Percentiles rank a stretch among this genome's conserved stretches.
Conservation (phyloP, 1,140 invertebrate species). For the Meloidogyne chitwoodi region DNA sequence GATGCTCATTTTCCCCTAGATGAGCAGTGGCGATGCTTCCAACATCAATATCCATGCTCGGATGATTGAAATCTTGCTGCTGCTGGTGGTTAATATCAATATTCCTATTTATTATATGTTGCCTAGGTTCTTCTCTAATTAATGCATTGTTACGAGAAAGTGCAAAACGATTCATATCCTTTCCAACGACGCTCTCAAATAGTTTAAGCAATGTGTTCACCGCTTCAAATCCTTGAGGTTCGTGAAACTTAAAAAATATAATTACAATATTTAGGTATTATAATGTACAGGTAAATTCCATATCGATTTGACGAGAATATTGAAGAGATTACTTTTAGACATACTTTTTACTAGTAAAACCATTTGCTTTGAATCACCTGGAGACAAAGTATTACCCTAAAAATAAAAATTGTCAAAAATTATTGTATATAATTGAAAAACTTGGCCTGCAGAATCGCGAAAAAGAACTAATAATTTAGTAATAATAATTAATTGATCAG, state of each 20-base stretch:
- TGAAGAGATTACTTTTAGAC: conserved; percentile 28
- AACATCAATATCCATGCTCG: conserved; percentile 6
- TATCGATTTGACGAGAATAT: conserved; percentile 30
- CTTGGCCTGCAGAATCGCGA: neutral
- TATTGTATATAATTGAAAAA: neutral
- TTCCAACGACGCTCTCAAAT: conserved; percentile 19
- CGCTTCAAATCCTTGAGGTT: conserved; percentile 27
- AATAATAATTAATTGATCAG: conserved; percentile 4
- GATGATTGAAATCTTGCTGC: neutral
- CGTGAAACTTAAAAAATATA: conserved; percentile 16
- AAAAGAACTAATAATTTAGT: conserved; percentile 12
- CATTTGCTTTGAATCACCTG: conserved; percentile 15
- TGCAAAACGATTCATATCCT: neutral
- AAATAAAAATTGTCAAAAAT: neutral
- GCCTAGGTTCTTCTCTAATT: neutral
- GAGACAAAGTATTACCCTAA: conserved; percentile 16
- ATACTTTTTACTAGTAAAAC: conserved; percentile 11
- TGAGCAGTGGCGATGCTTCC: neutral
- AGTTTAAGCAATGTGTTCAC: conserved; percentile 25
- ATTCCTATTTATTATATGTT: neutral
- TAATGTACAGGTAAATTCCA: conserved; percentile 16
- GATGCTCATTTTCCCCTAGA: neutral
- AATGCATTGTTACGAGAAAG: neutral
- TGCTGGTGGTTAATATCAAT: neutral
- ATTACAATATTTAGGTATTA: neutral